These are phyloP conservation scores for Sternotherus odoratus DNA, from an alignment of 2,797 vertebrate species.

Conservation along the genomic window DNA sequence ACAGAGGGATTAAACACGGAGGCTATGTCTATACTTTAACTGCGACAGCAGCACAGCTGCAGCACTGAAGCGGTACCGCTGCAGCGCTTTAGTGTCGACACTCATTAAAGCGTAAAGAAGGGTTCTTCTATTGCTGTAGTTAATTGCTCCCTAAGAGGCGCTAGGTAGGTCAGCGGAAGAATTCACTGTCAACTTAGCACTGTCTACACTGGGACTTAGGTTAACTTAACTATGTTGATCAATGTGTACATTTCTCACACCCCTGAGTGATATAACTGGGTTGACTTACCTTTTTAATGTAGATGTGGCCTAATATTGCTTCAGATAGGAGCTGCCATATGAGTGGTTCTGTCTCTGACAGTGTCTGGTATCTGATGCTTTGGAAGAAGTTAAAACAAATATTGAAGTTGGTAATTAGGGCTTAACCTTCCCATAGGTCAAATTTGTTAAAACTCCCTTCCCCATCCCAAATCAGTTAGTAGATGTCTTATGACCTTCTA, in stretches of 20 bases:
- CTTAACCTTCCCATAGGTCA: accelerated
- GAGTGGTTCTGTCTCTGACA: accelerated
- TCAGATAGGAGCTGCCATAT: not conserved
- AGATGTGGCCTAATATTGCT: not conserved
- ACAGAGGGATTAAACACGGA: not conserved
- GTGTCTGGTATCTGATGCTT: not conserved
- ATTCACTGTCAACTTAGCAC: not conserved
- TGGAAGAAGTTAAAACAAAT: not conserved
- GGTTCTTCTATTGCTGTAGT: not conserved
- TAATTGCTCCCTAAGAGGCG: not conserved
- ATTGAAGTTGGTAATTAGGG: not conserved
- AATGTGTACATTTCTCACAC: not conserved
- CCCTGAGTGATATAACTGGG: too few relatives aligned
- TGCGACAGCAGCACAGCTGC: not conserved
- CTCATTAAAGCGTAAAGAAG: too few relatives aligned
- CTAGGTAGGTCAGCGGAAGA: not conserved
- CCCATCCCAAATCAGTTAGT: not conserved
- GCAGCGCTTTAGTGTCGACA: too few relatives aligned
- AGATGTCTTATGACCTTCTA: not conserved
- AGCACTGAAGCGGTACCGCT: not conserved
- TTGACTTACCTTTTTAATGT: not conserved
- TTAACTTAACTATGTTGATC: not conserved
- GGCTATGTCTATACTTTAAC: not conserved
- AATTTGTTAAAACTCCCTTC: not conserved
- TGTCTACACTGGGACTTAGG: not conserved